phyloP scores from a whole-genome alignment of 2,888 invertebrate species.

The Agriopis aurantiaria region DNA sequence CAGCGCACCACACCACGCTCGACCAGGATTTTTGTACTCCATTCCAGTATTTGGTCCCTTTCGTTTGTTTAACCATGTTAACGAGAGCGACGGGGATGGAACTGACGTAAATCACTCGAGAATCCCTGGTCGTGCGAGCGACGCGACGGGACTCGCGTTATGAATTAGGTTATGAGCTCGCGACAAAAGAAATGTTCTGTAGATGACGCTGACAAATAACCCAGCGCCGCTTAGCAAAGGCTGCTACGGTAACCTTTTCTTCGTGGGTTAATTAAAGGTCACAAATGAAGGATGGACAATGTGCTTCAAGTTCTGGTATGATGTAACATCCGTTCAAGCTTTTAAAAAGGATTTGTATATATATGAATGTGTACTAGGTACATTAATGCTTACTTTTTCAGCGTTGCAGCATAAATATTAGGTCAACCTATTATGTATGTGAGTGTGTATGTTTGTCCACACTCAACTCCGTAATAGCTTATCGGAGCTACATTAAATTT shows the following conservation, averaged over 20 bases:
- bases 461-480: no score
- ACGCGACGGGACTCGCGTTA: constrained; percentile 52
- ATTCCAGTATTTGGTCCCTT: constrained; percentile 3
- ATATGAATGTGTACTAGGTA: no score
- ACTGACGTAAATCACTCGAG: background rate
- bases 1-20: constrained; percentile 23
- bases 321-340: constrained; percentile 23
- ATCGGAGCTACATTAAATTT: no score
- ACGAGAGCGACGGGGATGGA: constrained; percentile 5
- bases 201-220: constrained; percentile 69
- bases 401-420: background rate
- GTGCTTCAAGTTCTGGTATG: constrained; percentile 19
- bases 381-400: background rate
- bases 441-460: no score
- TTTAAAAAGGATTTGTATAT: constrained; percentile 4
- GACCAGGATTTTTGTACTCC: constrained; percentile 3
- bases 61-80: background rate
- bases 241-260: constrained; percentile 53
- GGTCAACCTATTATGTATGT: no score
- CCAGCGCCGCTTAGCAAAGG: constrained; percentile 54
- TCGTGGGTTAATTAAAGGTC: constrained; percentile 57
- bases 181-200: constrained; percentile 69
- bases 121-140: constrained; percentile 46
- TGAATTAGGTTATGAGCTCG: constrained; percentile 57
- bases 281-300: constrained; percentile 41